Base-by-base conservation (phyloP, 1,140 invertebrate species). In the Trachymyrmex cornetzi region DNA sequence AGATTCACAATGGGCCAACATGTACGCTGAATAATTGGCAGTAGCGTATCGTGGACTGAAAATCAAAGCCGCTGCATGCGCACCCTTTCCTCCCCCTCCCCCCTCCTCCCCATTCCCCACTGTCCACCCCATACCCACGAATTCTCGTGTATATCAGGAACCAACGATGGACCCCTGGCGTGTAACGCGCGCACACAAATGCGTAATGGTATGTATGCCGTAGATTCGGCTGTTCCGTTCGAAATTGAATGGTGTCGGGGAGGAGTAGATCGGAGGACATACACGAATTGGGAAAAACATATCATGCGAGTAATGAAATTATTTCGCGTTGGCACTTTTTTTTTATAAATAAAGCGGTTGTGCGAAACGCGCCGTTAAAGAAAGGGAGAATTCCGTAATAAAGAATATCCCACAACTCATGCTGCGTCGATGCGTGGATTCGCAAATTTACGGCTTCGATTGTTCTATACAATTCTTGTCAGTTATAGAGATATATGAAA, bases 11-110 rank as follows among this genome's bases (percentile, higher is more conserved):
- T 87, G 81, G 88, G 63, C 85, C 77, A 86, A 90, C 87, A 82
- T 90, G 81, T 90, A 90, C 86, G 77, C 69, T 86, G 89, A 90
- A 90, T 90, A 90, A 90, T 90, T 90, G 88, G 80, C 89, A 90
- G 81, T 82, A 88, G 75, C 88, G 81, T 72, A 74, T 79, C 87
- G 81, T 53, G 64, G 86, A 57, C 50, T 66, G 80, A 63, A 90
- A 90, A 90, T 90, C 89, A 88, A 90, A 90, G 86, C 77, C 85
- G 86, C 53, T 48, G 81, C 16, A 86, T 66, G 38, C 19, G 24
- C 69, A 74, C 55, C 12, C 30, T 9, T 12, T 48, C 24, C 48
- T 7, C 44, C 53, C 0, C 30, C 30, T 0, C 30, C 3, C 0
- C 30, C 30, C 30, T 16, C 9, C 63, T 19, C 0, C 9, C 77